A percentile compares a stretch with the other conserved stretches of the same genome.
Conservation (phyloP, 2,113 vertebrate species). For the Eclectus roratus region DNA sequence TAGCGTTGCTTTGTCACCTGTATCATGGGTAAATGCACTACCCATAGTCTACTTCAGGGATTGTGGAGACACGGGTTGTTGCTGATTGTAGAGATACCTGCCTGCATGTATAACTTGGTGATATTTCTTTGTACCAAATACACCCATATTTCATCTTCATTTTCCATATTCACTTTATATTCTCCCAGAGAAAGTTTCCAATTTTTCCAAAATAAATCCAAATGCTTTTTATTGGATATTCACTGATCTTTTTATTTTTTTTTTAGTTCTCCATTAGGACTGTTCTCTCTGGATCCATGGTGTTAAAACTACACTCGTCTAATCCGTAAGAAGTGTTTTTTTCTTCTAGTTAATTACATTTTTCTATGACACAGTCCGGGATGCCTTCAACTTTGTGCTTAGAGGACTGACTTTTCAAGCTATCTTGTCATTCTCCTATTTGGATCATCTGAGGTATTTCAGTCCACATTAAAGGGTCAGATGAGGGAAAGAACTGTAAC, state of each 20-base stretch:
- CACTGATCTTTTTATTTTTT: background rate
- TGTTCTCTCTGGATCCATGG: background rate
- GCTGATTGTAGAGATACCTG: background rate
- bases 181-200: background rate
- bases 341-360: background rate
- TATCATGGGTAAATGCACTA: background rate
- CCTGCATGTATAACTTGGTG: background rate
- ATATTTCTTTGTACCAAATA: background rate
- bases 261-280: background rate
- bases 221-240: background rate
- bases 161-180: background rate
- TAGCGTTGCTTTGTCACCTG: background rate
- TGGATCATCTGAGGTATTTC: background rate
- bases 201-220: background rate
- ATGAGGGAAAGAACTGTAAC: background rate
- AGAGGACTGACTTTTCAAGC: background rate
- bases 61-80: background rate
- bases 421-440: background rate
- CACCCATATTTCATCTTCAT: background rate
- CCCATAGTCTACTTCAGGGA: background rate
- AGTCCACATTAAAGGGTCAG: background rate
- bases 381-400: background rate
- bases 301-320: background rate
- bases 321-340: background rate
- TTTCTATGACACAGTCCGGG: background rate